Conservation (phyloP, 2,888 invertebrate genomes). For the Lasioglossum pauxillum region DNA sequence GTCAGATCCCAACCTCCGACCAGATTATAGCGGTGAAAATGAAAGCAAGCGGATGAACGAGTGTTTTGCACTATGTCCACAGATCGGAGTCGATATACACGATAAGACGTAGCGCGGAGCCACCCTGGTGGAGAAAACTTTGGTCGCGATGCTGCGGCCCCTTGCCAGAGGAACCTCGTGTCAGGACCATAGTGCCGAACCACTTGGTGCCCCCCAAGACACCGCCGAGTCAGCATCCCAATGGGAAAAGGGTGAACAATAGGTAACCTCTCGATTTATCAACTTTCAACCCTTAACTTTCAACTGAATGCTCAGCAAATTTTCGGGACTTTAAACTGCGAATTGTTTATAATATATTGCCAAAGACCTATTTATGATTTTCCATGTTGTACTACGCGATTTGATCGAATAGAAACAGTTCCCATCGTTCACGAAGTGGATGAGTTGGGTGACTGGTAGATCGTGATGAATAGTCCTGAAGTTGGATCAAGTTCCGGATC, state of each 20-base stretch:
- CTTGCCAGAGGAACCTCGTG: conserved; percentile 89
- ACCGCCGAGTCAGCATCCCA: conserved; percentile 92
- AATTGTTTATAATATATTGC: background rate
- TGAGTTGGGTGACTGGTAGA: background rate
- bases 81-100: conserved; percentile 95
- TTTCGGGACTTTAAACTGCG: background rate
- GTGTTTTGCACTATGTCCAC: conserved; percentile 17
- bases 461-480: background rate
- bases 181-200: conserved; percentile 92
- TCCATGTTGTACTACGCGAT: background rate
- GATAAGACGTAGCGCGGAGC: conserved; percentile 90
- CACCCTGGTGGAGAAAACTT: conserved; percentile 90
- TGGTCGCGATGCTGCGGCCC: conserved; percentile 84
- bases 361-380: background rate
- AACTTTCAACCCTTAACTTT: background rate
- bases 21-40: background rate
- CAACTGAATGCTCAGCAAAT: background rate
- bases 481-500: background rate
- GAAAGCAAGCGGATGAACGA: background rate
- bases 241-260: conserved; percentile 92
- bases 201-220: conserved; percentile 93
- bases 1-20: background rate
- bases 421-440: too few species aligned
- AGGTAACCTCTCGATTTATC: conserved; percentile 69
- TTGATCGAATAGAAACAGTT: too few species aligned